Evolutionary conservation across 2,113 vertebrate genomes (phyloP).

Genomic region (Pardalotus punctatus): DNA sequence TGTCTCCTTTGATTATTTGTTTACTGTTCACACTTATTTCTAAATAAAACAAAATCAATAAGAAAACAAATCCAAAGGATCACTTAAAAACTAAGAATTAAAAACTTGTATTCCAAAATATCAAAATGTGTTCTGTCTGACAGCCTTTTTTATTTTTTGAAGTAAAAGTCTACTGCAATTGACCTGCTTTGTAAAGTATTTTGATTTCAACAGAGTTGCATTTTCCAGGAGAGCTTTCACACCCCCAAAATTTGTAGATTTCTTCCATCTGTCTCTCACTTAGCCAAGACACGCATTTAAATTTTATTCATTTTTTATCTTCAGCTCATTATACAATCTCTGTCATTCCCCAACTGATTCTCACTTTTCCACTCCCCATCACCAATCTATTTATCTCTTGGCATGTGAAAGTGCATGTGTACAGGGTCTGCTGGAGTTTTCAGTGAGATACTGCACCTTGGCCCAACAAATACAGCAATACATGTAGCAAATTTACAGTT

Average conservation of each 20-base stretch:
- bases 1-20: background rate
- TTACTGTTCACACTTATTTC: background rate
- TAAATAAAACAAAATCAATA: background rate
- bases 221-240: constrained; percentile 42
- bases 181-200: constrained; percentile 36
- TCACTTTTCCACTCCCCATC: background rate
- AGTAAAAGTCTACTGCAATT: background rate
- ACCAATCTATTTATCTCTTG: background rate
- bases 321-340: constrained; percentile 10
- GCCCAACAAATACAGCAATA: background rate
- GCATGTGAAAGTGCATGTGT: fast-evolving
- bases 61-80: background rate
- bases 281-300: constrained; percentile 4
- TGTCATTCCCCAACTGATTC: background rate
- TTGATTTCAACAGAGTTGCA: constrained; percentile 46
- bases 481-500: background rate
- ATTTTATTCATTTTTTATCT: constrained; percentile 35
- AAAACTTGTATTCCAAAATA: background rate
- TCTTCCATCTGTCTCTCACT: constrained; percentile 42
- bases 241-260: constrained; percentile 39
- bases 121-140: constrained; percentile 1
- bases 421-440: background rate
- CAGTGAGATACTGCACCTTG: background rate
- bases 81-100: background rate
- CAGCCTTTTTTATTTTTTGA: background rate